Evolutionary conservation across 2,113 vertebrate genomes (phyloP), one percentile per base, ranked within the genome.

Genomic region (Chloropsis cyanopogon): DNA sequence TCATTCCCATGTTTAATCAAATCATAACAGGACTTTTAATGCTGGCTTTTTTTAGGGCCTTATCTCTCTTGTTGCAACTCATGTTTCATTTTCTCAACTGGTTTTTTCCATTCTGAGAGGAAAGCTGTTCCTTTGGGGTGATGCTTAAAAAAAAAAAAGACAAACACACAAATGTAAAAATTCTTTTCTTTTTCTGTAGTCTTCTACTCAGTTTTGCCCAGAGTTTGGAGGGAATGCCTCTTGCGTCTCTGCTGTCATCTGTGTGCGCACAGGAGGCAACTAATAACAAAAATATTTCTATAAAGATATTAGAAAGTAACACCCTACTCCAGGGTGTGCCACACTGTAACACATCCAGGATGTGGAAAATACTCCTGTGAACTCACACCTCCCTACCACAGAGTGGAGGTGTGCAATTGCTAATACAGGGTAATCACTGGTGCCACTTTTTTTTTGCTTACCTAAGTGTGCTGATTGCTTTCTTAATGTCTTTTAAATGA

Each of bases 391-490:
- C 66, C 44, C 52, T 35, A 11, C 13, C 50, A 22, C 46, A 26
- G 8, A 49, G 66, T 35, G 44, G 92, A 86, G 84, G 87, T 47
- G n/a, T 61, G 52, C 50, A 69, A 21, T 49, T 92, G 68, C 82
- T 73, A 63, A 53, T n/a, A 10, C 33, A 25, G 54, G 44, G 10
- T 86, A 82, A 91, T 84, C 8, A 2, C 81, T 33, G 64, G 29
- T 88, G 64, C 52, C 56, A n/a, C n/a, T n/a, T n/a, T n/a, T n/a
- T n/a, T n/a, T 41, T 54, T 88, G 69, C 81, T 94, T 96, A 72
- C 94, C 72, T 96, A 70, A 68, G 61, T 56, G 59, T 90, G 56
- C 93, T 60, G 54, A 75, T 88, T 46, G 68, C 83, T 96, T 93
- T 86, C 72, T 76, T 84, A 63, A 79, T 81, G 59, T 57, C 61